These are phyloP conservation scores for Neocrepidodera transversa DNA, from an alignment of 2,888 invertebrate genomes.

Conservation along the genomic window DNA sequence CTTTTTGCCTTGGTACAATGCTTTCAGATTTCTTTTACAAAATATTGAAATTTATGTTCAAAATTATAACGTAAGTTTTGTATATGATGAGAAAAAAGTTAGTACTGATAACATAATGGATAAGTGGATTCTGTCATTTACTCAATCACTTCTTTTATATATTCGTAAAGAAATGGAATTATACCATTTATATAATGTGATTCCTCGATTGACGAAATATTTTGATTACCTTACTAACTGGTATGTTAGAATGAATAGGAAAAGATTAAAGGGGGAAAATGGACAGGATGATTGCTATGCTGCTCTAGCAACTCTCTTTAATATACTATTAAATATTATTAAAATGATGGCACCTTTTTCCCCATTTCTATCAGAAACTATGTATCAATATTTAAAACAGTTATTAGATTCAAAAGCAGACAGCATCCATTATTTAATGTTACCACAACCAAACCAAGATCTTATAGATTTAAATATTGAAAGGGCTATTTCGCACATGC, in stretches of 20 bases:
- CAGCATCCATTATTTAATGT: slow-evolving; percentile 92
- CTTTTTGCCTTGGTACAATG: slow-evolving; percentile 96
- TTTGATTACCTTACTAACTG: slow-evolving; percentile 98
- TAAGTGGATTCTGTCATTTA: slow-evolving; percentile 95
- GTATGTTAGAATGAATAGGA: slow-evolving; percentile 97
- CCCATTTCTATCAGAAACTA: slow-evolving; percentile 93
- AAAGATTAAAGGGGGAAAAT: slow-evolving; percentile 90
- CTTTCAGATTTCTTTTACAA: slow-evolving; percentile 92
- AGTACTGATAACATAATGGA: slow-evolving; percentile 85
- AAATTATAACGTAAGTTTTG: slow-evolving; percentile 60
- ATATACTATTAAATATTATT: slow-evolving; percentile 87
- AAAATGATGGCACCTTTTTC: slow-evolving; percentile 97
- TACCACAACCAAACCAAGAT: slow-evolving; percentile 75
- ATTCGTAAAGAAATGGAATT: slow-evolving; percentile 92
- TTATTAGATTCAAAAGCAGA: slow-evolving; percentile 68
- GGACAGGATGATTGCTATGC: slow-evolving; percentile 81
- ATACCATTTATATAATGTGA: slow-evolving; percentile 94
- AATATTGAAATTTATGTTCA: slow-evolving; percentile 84
- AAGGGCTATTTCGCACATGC: slow-evolving; percentile 89
- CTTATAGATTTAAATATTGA: slow-evolving; percentile 88
- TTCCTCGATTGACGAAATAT: slow-evolving; percentile 91
- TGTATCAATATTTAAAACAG: slow-evolving; percentile 87
- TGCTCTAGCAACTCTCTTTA: slow-evolving; percentile 87
- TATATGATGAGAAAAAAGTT: slow-evolving; percentile 55
- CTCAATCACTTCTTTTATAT: slow-evolving; percentile 89